These are phyloP conservation scores for Cebidichthys violaceus DNA, from an alignment of 2,113 vertebrate species.

Conservation along the genomic window DNA sequence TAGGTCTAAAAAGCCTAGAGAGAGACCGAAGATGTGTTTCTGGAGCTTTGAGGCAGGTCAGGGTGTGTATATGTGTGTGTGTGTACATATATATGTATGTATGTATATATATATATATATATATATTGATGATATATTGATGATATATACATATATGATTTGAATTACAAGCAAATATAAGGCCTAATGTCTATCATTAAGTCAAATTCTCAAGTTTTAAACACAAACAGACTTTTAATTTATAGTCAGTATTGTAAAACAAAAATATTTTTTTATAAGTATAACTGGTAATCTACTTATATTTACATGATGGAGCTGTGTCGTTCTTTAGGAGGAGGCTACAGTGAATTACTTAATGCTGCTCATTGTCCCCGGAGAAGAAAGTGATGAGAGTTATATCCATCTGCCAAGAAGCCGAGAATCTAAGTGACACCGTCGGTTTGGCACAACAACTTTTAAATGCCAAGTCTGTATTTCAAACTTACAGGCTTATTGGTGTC, in stretches of 20 bases:
- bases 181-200: neutral
- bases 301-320: constrained; percentile 11
- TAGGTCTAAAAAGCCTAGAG: constrained; percentile 41
- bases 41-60: constrained; percentile 37
- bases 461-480: constrained; percentile 56
- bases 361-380: constrained; percentile 33
- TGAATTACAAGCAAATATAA: neutral
- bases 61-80: constrained; percentile 6
- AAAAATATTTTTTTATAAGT: neutral
- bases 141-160: constrained; percentile 6
- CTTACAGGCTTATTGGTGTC: constrained; percentile 51
- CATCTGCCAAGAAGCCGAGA: constrained; percentile 29
- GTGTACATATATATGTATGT: constrained; percentile 25
- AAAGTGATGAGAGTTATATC: constrained; percentile 33
- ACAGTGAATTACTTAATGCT: constrained; percentile 15
- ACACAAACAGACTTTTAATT: neutral
- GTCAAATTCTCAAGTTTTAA: neutral
- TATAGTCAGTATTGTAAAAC: neutral
- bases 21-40: constrained; percentile 28
- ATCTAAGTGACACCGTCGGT: constrained; percentile 38
- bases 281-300: neutral
- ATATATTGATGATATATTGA: neutral
- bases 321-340: neutral
- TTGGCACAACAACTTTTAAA: constrained; percentile 51
- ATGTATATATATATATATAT: constrained; percentile 20